Percentiles rank a stretch among this genome's conserved stretches.
Evolutionary conservation across 2,113 vertebrate genomes (phyloP).

Genomic region (Phycodurus eques): DNA sequence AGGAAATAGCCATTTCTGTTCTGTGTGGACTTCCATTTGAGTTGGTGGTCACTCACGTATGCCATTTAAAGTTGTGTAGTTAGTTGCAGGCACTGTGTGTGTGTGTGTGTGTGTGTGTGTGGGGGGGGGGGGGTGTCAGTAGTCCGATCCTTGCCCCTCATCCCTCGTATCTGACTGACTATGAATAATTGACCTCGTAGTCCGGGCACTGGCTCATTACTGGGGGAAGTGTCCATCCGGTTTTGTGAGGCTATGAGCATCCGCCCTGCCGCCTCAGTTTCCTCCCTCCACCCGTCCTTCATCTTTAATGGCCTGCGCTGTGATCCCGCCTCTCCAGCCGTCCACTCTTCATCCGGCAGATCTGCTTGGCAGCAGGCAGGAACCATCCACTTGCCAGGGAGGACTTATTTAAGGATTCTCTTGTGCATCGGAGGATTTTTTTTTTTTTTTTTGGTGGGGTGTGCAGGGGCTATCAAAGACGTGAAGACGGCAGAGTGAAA

Average conservation of each 20-base stretch:
- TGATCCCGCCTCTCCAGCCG: slow-evolving; percentile 1
- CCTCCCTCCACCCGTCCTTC: slow-evolving; percentile 3
- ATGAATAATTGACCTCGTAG: slow-evolving; percentile 9
- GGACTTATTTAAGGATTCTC: slow-evolving; percentile 8
- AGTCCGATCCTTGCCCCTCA: background rate
- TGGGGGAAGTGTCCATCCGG: background rate
- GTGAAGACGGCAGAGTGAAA: background rate
- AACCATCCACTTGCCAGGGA: slow-evolving; percentile 1
- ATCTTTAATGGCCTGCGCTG: slow-evolving; percentile 10
- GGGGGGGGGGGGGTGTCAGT: background rate
- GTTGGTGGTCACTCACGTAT: slow-evolving; percentile 1
- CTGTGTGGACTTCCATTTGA: background rate
- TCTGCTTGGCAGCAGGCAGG: slow-evolving; percentile 2
- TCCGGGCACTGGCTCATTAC: slow-evolving; percentile 11
- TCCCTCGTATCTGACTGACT: slow-evolving; percentile 3
- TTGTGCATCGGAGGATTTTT: background rate
- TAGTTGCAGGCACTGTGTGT: background rate
- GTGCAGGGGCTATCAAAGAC: background rate
- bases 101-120: background rate
- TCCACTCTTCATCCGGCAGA: background rate
- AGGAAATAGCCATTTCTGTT: slow-evolving; percentile 1
- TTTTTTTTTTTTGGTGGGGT: background rate
- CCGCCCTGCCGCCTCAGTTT: background rate
- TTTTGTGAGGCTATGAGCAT: background rate
- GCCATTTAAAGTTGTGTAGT: slow-evolving; percentile 5